These are phyloP conservation scores for Porites rus DNA, from an alignment of 92 coral and sea anemone species.

Conservation along the genomic window DNA sequence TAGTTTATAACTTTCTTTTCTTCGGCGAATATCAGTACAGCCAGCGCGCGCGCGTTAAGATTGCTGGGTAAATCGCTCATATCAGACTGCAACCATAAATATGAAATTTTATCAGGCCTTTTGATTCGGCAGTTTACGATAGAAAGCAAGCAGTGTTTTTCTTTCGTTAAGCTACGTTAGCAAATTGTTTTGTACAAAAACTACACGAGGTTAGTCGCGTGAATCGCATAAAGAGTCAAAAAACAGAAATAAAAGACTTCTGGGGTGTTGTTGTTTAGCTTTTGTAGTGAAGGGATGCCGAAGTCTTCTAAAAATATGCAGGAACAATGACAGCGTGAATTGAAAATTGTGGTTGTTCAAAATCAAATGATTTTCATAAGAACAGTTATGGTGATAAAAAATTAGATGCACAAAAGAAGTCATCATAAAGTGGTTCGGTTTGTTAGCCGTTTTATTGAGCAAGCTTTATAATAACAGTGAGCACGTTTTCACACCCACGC, in stretches of 20 bases:
- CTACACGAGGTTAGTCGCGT: slow-evolving; percentile 33
- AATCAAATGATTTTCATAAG: slow-evolving; percentile 42
- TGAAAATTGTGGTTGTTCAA: slow-evolving; percentile 26
- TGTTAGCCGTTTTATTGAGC: neutral
- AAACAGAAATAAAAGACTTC: neutral
- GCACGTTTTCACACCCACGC: slow-evolving; percentile 35
- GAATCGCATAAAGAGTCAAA: slow-evolving; percentile 6
- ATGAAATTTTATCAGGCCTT: no score
- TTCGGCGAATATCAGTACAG: no score
- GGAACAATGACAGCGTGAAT: neutral
- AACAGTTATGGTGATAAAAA: slow-evolving; percentile 14
- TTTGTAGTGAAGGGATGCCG: slow-evolving; percentile 36
- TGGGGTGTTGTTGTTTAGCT: neutral
- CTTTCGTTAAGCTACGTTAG: neutral
- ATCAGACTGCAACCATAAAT: no score
- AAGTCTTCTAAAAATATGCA: slow-evolving; percentile 10
- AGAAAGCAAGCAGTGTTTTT: no score
- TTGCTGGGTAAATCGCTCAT: no score
- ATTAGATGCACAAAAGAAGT: slow-evolving; percentile 3
- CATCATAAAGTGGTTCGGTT: neutral
- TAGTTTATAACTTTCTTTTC: no score
- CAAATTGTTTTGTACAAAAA: slow-evolving; percentile 6
- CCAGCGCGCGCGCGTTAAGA: no score
- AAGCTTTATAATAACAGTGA: neutral
- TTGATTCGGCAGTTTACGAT: neutral